These are phyloP conservation scores for Chelonus formosanus DNA, from an alignment of 2,888 invertebrate species.

Conservation along the genomic window DNA sequence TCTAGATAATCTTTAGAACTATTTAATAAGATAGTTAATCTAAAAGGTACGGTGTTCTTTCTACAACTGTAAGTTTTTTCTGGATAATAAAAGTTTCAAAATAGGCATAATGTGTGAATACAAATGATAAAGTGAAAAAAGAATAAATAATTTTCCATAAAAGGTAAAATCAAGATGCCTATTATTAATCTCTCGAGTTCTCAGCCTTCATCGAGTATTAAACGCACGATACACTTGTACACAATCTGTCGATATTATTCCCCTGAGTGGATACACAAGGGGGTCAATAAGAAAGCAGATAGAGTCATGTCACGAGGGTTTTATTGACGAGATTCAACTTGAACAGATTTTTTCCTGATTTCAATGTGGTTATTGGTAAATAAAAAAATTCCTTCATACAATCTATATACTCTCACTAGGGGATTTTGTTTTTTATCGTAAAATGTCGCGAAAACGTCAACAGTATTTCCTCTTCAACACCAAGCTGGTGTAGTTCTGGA, in stretches of 20 bases:
- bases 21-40: too few species aligned
- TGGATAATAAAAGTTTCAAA: too few species aligned
- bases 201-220: slow-evolving; percentile 33
- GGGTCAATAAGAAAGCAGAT: slow-evolving; percentile 13
- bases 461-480: not conserved
- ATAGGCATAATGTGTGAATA: not conserved
- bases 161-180: slow-evolving; percentile 38
- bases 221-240: slow-evolving; percentile 19
- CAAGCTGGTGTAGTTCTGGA: not conserved
- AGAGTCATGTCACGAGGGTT: too few species aligned
- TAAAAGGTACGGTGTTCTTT: too few species aligned
- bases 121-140: slow-evolving; percentile 10
- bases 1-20: too few species aligned
- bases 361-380: not conserved
- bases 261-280: slow-evolving; percentile 33
- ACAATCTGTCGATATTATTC: slow-evolving; percentile 38
- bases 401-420: too few species aligned
- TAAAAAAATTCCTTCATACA: not conserved
- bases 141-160: slow-evolving; percentile 33
- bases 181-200: slow-evolving; percentile 40
- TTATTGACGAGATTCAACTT: not conserved
- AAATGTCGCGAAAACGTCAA: not conserved
- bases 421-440: not conserved
- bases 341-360: not conserved
- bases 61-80: too few species aligned